A percentile compares a stretch with the other conserved stretches of the same genome.
Conservation (phyloP, 2,113 vertebrate genomes). For the Chaetops frenatus region DNA sequence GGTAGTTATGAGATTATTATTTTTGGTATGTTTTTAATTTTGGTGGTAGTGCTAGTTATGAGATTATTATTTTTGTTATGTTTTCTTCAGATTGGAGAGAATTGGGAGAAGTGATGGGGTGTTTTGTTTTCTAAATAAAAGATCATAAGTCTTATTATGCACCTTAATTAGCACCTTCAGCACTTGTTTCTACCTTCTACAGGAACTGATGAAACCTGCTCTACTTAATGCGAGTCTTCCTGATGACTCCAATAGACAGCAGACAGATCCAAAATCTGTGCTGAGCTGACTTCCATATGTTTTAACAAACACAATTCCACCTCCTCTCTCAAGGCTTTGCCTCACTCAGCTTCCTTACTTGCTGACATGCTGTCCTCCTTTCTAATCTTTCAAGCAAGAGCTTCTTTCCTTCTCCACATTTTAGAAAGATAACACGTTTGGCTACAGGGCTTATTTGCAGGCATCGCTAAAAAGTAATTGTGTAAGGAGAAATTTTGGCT, state of each 20-base stretch:
- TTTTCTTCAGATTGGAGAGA: neutral
- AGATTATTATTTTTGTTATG: neutral
- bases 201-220: neutral
- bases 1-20: neutral
- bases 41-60: neutral
- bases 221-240: neutral
- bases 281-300: neutral
- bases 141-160: neutral
- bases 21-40: neutral
- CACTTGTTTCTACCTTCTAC: neutral
- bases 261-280: neutral
- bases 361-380: neutral
- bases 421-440: neutral
- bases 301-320: neutral
- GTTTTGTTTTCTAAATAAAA: conserved; percentile 16
- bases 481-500: neutral
- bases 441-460: neutral
- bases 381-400: neutral
- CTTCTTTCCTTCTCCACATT: neutral
- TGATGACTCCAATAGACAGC: neutral
- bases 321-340: neutral
- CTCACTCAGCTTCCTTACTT: neutral
- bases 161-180: conserved; percentile 29
- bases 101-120: neutral
- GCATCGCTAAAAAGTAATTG: neutral